A percentile compares a stretch with the other conserved stretches of the same genome.
Conservation (phyloP, 1,140 invertebrate species). For the Drosophila varians region DNA sequence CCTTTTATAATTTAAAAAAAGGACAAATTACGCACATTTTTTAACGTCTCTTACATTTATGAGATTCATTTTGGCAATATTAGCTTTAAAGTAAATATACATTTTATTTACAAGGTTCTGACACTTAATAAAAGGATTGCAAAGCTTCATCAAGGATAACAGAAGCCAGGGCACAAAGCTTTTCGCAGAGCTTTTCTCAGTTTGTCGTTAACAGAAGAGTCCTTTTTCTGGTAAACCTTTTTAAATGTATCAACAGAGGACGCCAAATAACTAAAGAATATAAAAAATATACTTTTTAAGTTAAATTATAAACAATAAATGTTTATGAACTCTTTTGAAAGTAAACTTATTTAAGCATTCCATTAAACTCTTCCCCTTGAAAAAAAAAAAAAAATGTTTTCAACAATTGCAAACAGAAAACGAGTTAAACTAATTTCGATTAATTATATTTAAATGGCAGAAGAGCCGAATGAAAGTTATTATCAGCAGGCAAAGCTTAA, state of each 20-base stretch:
- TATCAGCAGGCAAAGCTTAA: slow-evolving; percentile 28
- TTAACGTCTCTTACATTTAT: no score
- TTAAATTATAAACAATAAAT: not conserved
- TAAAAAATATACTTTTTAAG: no score
- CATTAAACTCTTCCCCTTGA: not conserved
- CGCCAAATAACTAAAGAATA: not conserved
- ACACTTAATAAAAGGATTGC: not conserved
- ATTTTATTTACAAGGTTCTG: not conserved
- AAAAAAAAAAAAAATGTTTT: not conserved
- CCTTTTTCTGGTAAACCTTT: no score
- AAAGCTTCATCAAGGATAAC: not conserved
- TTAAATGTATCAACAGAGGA: not conserved
- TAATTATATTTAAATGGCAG: slow-evolving; percentile 16
- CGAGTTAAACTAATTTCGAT: slow-evolving; percentile 10
- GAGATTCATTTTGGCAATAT: no score
- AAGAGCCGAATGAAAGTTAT: slow-evolving; percentile 3
- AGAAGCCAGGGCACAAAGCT: not conserved
- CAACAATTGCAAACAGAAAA: not conserved
- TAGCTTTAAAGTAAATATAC: no score
- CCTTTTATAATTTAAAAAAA: no score
- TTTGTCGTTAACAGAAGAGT: not conserved
- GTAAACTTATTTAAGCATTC: not conserved
- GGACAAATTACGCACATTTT: no score
- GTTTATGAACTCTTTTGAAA: not conserved
- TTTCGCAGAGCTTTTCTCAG: not conserved